Conservation (phyloP, 2,888 invertebrate species). For the Phasia obesa region DNA sequence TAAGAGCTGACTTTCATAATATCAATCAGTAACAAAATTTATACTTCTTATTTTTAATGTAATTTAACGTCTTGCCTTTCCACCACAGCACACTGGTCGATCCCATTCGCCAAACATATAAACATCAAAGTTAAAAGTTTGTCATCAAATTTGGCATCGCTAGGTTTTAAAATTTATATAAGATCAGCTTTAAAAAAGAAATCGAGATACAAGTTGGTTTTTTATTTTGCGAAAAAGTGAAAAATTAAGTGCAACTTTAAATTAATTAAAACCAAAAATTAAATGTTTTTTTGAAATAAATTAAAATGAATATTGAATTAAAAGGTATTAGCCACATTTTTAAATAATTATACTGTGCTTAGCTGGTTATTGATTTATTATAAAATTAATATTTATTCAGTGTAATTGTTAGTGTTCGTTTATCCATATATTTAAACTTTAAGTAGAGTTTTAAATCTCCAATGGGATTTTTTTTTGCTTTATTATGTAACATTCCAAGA, state of each 20-base stretch:
- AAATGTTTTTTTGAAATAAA: no score
- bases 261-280: no score
- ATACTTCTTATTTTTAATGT: no score
- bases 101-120: background rate
- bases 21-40: no score
- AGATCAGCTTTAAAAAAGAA: background rate
- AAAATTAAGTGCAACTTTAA: no score
- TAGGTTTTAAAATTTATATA: background rate
- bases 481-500: no score
- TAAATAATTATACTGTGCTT: background rate
- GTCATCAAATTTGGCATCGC: background rate
- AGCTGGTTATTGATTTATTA: background rate
- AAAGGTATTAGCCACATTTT: background rate
- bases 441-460: background rate
- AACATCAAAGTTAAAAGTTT: slow-evolving; percentile 7
- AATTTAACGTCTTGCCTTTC: no score
- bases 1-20: no score
- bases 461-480: background rate
- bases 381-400: background rate
- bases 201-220: background rate
- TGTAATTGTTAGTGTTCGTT: background rate
- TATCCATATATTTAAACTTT: no score
- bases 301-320: no score
- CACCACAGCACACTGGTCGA: background rate
- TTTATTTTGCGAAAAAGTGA: background rate